A percentile compares a stretch with the other conserved stretches of the same genome.
Evolutionary conservation across 2,888 invertebrate species (phyloP).

Genomic region (Perdita meconis): DNA sequence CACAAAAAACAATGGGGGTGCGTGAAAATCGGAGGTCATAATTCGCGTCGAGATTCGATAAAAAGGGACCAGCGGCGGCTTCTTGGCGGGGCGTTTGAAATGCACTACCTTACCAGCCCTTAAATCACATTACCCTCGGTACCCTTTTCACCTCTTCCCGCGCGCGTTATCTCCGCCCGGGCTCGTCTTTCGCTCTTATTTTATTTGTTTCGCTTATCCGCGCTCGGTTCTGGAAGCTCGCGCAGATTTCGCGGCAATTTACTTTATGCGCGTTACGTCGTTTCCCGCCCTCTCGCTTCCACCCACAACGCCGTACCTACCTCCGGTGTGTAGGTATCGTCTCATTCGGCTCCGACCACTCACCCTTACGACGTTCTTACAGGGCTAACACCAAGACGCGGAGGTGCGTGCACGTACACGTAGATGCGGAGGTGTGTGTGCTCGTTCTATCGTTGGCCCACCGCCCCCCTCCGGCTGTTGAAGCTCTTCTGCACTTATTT

Average conservation of each 20-base stretch:
- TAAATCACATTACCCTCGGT: slow-evolving; percentile 61
- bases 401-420: slow-evolving; percentile 21
- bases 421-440: slow-evolving; percentile 26
- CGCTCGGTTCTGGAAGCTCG: slow-evolving; percentile 62
- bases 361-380: slow-evolving; percentile 65
- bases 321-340: slow-evolving; percentile 53
- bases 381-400: slow-evolving; percentile 43
- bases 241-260: slow-evolving; percentile 81
- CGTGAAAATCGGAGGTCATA: not conserved
- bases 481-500: slow-evolving; percentile 77
- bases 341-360: slow-evolving; percentile 68
- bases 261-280: slow-evolving; percentile 78
- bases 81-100: slow-evolving; percentile 29
- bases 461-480: slow-evolving; percentile 46
- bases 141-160: slow-evolving; percentile 52
- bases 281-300: slow-evolving; percentile 73
- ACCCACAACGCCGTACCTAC: slow-evolving; percentile 36
- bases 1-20: not conserved
- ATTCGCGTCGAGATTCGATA: not conserved
- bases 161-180: slow-evolving; percentile 53
- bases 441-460: slow-evolving; percentile 62
- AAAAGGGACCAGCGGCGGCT: not conserved
- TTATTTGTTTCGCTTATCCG: slow-evolving; percentile 76
- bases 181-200: slow-evolving; percentile 68
- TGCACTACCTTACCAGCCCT: slow-evolving; percentile 40